Evolutionary conservation across 2,888 invertebrate genomes (phyloP).

Genomic region (Aphodius sticticus): DNA sequence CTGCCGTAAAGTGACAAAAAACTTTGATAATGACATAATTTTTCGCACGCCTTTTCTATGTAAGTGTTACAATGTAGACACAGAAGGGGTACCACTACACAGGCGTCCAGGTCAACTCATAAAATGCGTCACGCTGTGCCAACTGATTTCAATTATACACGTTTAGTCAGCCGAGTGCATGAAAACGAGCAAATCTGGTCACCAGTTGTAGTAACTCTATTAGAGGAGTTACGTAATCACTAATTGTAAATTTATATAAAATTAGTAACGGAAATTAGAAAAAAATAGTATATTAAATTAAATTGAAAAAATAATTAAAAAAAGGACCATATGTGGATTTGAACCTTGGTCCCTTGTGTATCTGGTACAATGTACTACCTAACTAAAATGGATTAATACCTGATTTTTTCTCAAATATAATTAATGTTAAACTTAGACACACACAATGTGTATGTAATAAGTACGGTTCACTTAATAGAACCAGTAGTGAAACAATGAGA

Average conservation of each 20-base stretch:
- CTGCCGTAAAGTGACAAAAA: conserved; percentile 39
- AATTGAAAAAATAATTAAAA: too few species aligned
- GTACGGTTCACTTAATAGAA: not conserved
- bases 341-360: too few species aligned
- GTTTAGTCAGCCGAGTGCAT: not conserved
- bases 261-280: too few species aligned
- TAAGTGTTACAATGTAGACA: conserved; percentile 49
- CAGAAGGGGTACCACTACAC: conserved; percentile 35
- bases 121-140: conserved; percentile 21
- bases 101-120: conserved; percentile 15
- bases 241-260: too few species aligned
- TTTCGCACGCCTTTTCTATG: conserved; percentile 55
- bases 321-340: too few species aligned
- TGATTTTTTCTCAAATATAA: too few species aligned
- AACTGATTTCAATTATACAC: conserved; percentile 23
- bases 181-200: conserved; percentile 29
- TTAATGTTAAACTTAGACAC: too few species aligned
- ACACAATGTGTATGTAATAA: not conserved
- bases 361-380: too few species aligned
- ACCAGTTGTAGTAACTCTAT: conserved; percentile 19
- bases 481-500: conserved; percentile 20
- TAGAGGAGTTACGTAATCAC: not conserved
- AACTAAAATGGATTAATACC: too few species aligned
- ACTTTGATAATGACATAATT: conserved; percentile 54
- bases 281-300: too few species aligned